Evolutionary conservation across 2,888 invertebrate genomes (phyloP).

Genomic region (Dasysyrphus albostriatus): DNA sequence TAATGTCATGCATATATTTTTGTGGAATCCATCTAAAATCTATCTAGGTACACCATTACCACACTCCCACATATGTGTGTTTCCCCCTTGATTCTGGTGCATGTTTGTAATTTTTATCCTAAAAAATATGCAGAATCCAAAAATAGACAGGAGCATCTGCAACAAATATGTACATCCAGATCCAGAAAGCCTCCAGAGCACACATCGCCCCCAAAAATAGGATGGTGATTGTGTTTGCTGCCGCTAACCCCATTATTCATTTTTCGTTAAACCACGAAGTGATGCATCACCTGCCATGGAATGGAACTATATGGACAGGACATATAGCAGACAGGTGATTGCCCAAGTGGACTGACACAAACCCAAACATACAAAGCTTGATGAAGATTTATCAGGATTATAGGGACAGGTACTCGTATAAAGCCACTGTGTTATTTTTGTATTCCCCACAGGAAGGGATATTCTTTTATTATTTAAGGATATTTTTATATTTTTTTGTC

Average conservation of each 20-base stretch:
- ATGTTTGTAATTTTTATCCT: conserved; percentile 42
- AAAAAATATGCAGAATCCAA: conserved; percentile 21
- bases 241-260: conserved; percentile 29
- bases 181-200: conserved; percentile 14
- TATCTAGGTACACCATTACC: not conserved
- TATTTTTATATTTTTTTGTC: not conserved
- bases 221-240: conserved; percentile 5
- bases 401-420: conserved; percentile 8
- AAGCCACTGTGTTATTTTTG: conserved; percentile 16
- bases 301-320: conserved; percentile 17
- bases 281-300: conserved; percentile 38
- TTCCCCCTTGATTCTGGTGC: not conserved
- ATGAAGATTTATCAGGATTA: conserved; percentile 63
- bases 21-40: conserved; percentile 13
- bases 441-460: conserved; percentile 1
- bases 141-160: not conserved
- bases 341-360: conserved; percentile 42
- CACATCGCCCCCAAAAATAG: conserved; percentile 5
- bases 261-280: conserved; percentile 42
- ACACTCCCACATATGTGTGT: conserved; percentile 3
- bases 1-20: conserved; percentile 54
- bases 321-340: conserved; percentile 37
- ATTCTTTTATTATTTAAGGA: not conserved
- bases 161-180: not conserved
- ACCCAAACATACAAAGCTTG: conserved; percentile 38